phyloP scores from a whole-genome alignment of 2,888 invertebrate genomes.

The Trileptium ribeirensis region DNA sequence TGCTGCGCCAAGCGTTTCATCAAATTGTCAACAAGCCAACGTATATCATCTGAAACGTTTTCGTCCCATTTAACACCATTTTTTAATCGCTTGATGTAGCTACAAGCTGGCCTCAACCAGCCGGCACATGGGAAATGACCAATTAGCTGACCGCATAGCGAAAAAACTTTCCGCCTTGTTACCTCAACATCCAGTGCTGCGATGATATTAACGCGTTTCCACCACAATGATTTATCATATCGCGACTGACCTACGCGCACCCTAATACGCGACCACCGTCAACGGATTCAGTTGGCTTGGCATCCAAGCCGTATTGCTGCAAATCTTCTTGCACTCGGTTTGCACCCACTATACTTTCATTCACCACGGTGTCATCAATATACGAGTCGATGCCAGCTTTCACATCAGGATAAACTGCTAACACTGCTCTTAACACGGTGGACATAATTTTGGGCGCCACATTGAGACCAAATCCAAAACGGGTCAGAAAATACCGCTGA shows the following conservation, averaged over 20 bases:
- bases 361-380: neutral
- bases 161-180: neutral
- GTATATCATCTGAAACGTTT: neutral
- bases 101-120: constrained; percentile 10
- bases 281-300: too few species aligned
- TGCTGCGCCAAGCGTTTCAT: neutral
- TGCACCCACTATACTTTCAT: neutral
- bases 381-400: neutral
- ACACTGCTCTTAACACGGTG: neutral
- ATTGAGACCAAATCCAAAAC: constrained; percentile 2
- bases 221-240: too few species aligned
- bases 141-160: neutral
- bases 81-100: neutral
- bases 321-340: neutral
- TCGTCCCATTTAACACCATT: constrained; percentile 4
- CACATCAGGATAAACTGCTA: neutral
- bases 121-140: constrained; percentile 10
- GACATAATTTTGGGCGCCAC: constrained; percentile 4
- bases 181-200: too few species aligned
- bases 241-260: too few species aligned
- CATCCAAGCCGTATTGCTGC: neutral
- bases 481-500: neutral
- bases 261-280: too few species aligned
- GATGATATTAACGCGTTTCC: too few species aligned
- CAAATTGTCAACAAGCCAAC: neutral